Percentiles rank a stretch among this genome's conserved stretches.
Conservation (phyloP, 2,888 invertebrate species). For the Eupithecia insigniata region DNA sequence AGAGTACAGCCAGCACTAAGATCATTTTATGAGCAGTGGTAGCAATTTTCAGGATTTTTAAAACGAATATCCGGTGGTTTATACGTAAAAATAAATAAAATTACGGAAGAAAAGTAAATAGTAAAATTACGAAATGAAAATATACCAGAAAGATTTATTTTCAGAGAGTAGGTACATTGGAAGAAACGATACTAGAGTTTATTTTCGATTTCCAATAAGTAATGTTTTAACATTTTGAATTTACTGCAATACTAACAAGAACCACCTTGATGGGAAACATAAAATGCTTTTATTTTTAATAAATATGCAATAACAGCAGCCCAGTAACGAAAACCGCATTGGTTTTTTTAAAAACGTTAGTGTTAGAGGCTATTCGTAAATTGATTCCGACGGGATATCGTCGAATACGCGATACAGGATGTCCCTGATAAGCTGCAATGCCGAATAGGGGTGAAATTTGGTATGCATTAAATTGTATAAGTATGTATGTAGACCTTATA, state of each 20-base stretch:
- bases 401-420: background rate
- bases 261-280: background rate
- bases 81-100: background rate
- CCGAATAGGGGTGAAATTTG: background rate
- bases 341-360: conserved; percentile 43
- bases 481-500: background rate
- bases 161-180: too few species aligned
- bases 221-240: background rate
- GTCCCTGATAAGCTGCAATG: background rate
- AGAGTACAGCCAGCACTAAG: conserved; percentile 31
- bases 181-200: too few species aligned
- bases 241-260: background rate
- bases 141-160: background rate
- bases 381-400: conserved; percentile 35
- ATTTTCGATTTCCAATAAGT: too few species aligned
- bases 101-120: background rate
- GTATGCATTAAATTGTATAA: background rate
- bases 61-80: background rate
- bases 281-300: conserved; percentile 38
- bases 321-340: conserved; percentile 51
- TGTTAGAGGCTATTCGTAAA: conserved; percentile 37
- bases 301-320: conserved; percentile 43
- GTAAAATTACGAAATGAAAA: background rate
- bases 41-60: background rate
- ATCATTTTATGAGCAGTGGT: background rate